A percentile compares a stretch with the other conserved stretches of the same genome.
Conservation (phyloP, 2,888 invertebrate species). For the Erebia palarica region DNA sequence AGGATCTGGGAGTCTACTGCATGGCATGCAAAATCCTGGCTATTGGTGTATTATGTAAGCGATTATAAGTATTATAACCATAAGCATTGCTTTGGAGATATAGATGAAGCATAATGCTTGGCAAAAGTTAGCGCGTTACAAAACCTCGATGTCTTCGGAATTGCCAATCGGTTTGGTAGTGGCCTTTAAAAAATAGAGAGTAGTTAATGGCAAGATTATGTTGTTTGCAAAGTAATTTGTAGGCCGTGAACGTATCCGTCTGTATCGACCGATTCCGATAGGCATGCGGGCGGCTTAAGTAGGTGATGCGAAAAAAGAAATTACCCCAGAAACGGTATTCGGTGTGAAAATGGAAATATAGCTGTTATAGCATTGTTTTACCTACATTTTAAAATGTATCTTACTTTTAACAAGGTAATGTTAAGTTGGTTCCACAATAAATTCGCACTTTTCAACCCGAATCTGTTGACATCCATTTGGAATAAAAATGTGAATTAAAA, state of each 20-base stretch:
- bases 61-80: no score
- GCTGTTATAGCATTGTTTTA: not conserved
- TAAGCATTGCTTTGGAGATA: no score
- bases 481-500: constrained; percentile 46
- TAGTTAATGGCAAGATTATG: constrained; percentile 14
- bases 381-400: constrained; percentile 2
- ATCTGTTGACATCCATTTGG: constrained; percentile 38
- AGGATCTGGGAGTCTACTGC: no score
- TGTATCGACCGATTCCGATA: constrained; percentile 48
- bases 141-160: not conserved
- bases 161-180: not conserved
- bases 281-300: constrained; percentile 57
- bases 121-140: not conserved
- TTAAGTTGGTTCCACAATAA: constrained; percentile 29
- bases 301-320: constrained; percentile 42
- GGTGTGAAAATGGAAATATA: constrained; percentile 9
- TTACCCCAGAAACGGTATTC: constrained; percentile 32
- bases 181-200: constrained; percentile 4
- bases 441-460: constrained; percentile 39
- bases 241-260: constrained; percentile 55
- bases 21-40: not conserved
- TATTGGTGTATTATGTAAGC: no score
- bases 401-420: constrained; percentile 23
- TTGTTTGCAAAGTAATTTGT: constrained; percentile 49
- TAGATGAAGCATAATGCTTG: not conserved